Evolutionary conservation across 2,113 vertebrate species (phyloP).

Genomic region (Lates calcarifer): DNA sequence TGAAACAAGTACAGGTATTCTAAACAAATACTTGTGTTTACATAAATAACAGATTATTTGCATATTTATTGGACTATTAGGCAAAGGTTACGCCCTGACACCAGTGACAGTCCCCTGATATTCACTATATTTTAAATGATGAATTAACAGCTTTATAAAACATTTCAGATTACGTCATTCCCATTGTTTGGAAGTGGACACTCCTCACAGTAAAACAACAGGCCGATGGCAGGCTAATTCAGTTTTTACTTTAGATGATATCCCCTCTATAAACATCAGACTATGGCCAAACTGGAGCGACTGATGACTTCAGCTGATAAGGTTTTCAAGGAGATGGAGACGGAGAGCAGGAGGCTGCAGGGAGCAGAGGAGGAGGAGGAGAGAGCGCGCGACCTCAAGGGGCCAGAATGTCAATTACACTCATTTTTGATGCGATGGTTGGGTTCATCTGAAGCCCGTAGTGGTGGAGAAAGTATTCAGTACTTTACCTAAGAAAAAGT

Average conservation of each 20-base stretch:
- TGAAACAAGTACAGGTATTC: neutral
- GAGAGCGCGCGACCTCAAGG: slow-evolving; percentile 65
- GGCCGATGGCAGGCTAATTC: neutral
- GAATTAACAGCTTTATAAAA: neutral
- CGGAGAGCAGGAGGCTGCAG: slow-evolving; percentile 36
- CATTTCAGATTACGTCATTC: slow-evolving; percentile 38
- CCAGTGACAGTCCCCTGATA: neutral
- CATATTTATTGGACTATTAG: neutral
- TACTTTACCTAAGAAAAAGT: neutral
- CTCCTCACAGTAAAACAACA: neutral
- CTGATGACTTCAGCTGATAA: slow-evolving; percentile 57
- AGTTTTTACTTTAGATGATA: slow-evolving; percentile 5
- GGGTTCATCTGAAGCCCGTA: neutral
- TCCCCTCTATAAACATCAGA: neutral
- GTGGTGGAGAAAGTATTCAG: neutral
- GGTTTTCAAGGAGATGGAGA: slow-evolving; percentile 45
- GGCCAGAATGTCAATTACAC: slow-evolving; percentile 52
- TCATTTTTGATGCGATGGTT: neutral
- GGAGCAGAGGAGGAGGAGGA: neutral
- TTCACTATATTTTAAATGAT: neutral
- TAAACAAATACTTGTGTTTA: too few species aligned
- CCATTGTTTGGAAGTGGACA: slow-evolving; percentile 6
- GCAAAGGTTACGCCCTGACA: neutral
- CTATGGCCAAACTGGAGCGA: neutral
- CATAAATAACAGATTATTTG: neutral